phyloP scores from a whole-genome alignment of 2,113 vertebrate genomes.

The Lynx canadensis region DNA sequence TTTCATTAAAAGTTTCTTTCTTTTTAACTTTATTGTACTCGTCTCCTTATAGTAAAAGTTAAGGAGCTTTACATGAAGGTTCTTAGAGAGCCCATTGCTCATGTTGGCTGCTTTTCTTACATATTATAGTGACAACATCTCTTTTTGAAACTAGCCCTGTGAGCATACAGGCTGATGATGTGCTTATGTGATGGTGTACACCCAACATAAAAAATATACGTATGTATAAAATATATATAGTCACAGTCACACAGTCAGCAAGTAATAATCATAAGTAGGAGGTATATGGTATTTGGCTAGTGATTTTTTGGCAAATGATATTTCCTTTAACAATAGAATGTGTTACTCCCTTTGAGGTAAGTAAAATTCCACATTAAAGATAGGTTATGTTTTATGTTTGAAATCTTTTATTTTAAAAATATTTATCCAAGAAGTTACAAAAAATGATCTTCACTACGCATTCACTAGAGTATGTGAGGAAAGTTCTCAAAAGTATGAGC shows the following conservation, averaged over 20 bases:
- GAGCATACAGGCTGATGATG: background rate
- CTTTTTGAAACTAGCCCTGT: background rate
- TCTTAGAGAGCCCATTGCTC: slow-evolving; percentile 47
- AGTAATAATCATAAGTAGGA: background rate
- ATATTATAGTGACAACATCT: background rate
- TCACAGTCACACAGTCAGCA: slow-evolving; percentile 25
- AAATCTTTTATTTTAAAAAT: slow-evolving; percentile 36
- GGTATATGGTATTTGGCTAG: slow-evolving; percentile 49
- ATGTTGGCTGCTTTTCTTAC: background rate
- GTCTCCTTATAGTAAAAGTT: background rate
- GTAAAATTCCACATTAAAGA: background rate
- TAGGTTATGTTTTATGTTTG: background rate
- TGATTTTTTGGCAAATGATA: slow-evolving; percentile 73
- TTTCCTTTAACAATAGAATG: slow-evolving; percentile 5
- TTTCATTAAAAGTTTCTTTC: background rate
- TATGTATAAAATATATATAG: background rate
- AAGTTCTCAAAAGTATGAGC: background rate
- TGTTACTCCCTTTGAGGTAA: background rate
- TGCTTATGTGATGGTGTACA: slow-evolving; percentile 22
- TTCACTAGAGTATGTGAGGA: background rate
- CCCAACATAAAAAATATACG: background rate
- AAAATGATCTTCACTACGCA: background rate
- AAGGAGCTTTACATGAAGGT: background rate
- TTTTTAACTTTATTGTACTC: background rate
- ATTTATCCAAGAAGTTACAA: background rate